Evolutionary conservation across 1,140 invertebrate species (phyloP).

Genomic region (Pseudomyrmex cubaensis): DNA sequence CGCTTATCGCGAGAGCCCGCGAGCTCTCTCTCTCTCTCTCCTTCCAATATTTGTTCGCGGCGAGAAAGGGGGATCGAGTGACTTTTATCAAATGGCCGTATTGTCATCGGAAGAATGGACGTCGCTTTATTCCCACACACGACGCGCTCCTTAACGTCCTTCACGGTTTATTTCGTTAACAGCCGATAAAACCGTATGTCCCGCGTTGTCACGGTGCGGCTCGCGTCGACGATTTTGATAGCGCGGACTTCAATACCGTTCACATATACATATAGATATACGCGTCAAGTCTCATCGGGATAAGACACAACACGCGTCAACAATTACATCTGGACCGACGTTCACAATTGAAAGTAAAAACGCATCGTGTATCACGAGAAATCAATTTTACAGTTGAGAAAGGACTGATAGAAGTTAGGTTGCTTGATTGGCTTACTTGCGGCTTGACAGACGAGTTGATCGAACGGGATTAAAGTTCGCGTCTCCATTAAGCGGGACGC

Average conservation of each 20-base stretch:
- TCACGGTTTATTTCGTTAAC: conserved; percentile 59
- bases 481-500: conserved; percentile 68
- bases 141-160: conserved; percentile 64
- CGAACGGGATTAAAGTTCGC: conserved; percentile 77
- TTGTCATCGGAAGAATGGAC: conserved; percentile 70
- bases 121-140: conserved; percentile 54
- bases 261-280: not conserved
- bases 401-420: conserved; percentile 19
- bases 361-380: conserved; percentile 23
- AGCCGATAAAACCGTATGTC: conserved; percentile 34
- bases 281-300: not conserved
- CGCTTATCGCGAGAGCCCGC: conserved; percentile 65
- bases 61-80: conserved; percentile 67
- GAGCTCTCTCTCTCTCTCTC: conserved; percentile 18
- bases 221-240: conserved; percentile 43
- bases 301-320: conserved; percentile 23
- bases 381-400: conserved; percentile 29
- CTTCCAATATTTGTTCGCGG: conserved; percentile 75
- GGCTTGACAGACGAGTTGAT: conserved; percentile 65
- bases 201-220: conserved; percentile 39
- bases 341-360: conserved; percentile 10
- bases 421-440: conserved; percentile 12
- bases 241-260: not conserved
- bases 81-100: conserved; percentile 72
- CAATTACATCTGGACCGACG: conserved; percentile 3